Evolutionary conservation across 1,140 invertebrate genomes (phyloP), one percentile per base, ranked within the genome.

Genomic region (Neodiprion lecontei): DNA sequence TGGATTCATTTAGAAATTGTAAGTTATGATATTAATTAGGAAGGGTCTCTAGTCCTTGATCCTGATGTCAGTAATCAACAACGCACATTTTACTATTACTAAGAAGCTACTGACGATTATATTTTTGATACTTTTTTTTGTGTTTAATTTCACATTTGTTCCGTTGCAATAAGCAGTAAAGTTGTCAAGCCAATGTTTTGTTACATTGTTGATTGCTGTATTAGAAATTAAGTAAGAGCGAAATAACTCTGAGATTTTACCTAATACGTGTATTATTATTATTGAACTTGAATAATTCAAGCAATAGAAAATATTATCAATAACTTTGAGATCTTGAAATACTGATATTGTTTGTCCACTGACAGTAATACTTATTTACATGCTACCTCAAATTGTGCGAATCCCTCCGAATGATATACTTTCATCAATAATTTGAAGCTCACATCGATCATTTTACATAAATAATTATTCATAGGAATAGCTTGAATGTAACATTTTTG

Each of bases 401-500:
- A 61, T 61, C 11, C 53, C 53, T 61, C n/a, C 8, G 11, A 17
- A 5, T 61, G 11, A 61, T 61, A 9, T 61, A 61, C 11, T 9
- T 61, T 40, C 70, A 47, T 76, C 50, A 69, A 69, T 75, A 80
- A 78, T 77, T 81, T 74, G 79, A 84, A 78, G 80, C 80, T 79
- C 70, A 76, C 80, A 40, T 40, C 28, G 28, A 40, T 40, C 28
- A 50, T 78, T 75, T 77, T 85, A 83, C 82, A 86, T 83, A 87
- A 86, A 87, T 86, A 86, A 79, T 74, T 67, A 76, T 81, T 77
- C 75, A 69, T 76, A 48, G 7, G 17, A 69, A 69, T 69, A 21
- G 67, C 40, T 23, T 69, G 14, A 23, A 12, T 69, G 67, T 47
- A 69, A 21, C 53, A 61, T 61, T 61, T 14, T 61, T 61, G 0